These are phyloP conservation scores for Opisthocomus hoazin DNA, from an alignment of 2,113 vertebrate species.

Conservation along the genomic window DNA sequence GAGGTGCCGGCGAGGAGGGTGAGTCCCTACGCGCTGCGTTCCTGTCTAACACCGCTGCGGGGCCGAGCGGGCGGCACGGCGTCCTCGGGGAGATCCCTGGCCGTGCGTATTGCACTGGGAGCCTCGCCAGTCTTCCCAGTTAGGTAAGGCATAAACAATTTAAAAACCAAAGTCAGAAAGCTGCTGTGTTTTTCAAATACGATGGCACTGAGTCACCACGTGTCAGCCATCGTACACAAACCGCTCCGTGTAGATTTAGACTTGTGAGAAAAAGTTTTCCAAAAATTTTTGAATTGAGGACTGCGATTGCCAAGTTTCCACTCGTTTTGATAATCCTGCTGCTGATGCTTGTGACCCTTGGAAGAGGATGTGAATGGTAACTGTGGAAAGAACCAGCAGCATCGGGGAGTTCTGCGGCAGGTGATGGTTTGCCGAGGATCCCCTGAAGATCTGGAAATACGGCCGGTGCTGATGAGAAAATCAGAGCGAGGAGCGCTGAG, in stretches of 20 bases:
- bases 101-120: background rate
- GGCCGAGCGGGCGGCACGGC: background rate
- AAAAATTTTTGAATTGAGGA: background rate
- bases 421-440: background rate
- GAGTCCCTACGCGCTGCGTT: too few relatives aligned
- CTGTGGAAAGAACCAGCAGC: too few relatives aligned
- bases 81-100: background rate
- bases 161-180: background rate
- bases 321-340: background rate
- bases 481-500: fast-evolving
- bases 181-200: background rate
- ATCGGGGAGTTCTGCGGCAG: background rate
- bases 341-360: background rate
- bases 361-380: background rate
- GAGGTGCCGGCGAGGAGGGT: fast-evolving
- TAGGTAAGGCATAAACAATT: background rate
- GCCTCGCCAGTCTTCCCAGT: background rate
- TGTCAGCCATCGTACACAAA: background rate
- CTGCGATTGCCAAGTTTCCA: background rate
- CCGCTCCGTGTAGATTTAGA: background rate
- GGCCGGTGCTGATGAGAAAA: too few relatives aligned
- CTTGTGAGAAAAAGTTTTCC: background rate
- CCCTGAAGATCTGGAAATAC: background rate
- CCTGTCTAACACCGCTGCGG: background rate
- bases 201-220: background rate